Evolutionary conservation across 2,888 invertebrate genomes (phyloP), one percentile per base, ranked within the genome.

Genomic region (Cantharis rustica): DNA sequence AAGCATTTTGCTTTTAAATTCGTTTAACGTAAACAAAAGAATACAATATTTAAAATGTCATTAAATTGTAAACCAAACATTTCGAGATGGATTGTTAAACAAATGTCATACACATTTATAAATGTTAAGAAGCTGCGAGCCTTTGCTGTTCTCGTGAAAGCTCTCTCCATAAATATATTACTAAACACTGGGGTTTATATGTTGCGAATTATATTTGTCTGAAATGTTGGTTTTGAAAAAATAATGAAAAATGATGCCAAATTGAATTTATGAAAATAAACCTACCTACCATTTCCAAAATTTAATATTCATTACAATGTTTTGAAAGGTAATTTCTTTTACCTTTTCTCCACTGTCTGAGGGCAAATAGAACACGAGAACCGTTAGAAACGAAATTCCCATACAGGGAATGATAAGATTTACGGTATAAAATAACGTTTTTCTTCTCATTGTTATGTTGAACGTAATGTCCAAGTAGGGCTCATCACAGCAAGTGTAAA

Each of bases 341-440:
- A 96, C 96, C 92, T 98, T 98, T 91, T 99, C 98, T 85, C 98
- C 98, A 89, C 96, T 96, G 91, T 98, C 98, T 81, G 97, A 97
- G 82, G 98, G 98, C 88, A 98, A 91, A 90, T 98, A 98, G 92
- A 98, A 98, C 86, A 98, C 98, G 86, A 98, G 93, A 85, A 98
- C 96, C 83, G 98, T 98, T 87, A 98, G 94, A 89, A 97, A 97
- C 83, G 97, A 97, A 89, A 98, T 98, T 82, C 97, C 97, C 93
- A 98, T 96, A 89, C 98, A 98, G 80, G 97, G 98, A 87, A 98
- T 96, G 89, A 98, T 97, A 86, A 98, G 93, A 90, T 98, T 98
- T 84, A 98, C 96, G 64, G 97, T 98, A 91, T 98, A 98, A 92
- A 98, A 98, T 83, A 98, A 91, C 72, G 98, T 97, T 90, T 98